phyloP scores from a whole-genome alignment of 2,113 vertebrate species.

The Hydropotes inermis region DNA sequence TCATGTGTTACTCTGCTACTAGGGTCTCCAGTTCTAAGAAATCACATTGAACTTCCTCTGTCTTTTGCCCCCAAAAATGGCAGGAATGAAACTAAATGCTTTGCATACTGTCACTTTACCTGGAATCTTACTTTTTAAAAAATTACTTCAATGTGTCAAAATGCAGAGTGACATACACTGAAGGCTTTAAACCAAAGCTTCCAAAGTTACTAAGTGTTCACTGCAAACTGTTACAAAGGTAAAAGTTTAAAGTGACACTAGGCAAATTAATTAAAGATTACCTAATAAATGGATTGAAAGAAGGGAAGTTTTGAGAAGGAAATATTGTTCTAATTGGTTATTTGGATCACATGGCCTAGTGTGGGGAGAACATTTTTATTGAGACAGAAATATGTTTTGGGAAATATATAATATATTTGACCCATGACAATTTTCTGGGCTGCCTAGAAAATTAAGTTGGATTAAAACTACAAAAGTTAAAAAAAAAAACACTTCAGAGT shows the following conservation, averaged over 20 bases:
- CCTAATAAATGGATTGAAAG: not conserved
- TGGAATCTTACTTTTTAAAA: not conserved
- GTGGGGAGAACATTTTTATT: slow-evolving; percentile 1
- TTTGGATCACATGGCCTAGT: not conserved
- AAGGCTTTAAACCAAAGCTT: not conserved
- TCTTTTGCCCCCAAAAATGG: not conserved
- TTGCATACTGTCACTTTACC: not conserved
- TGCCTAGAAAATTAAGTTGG: slow-evolving; percentile 39
- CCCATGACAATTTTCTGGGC: not conserved
- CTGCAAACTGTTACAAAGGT: not conserved
- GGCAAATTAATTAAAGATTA: slow-evolving; percentile 11
- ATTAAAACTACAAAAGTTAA: not conserved
- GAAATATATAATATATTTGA: not conserved
- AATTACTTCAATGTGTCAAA: not conserved
- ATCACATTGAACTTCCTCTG: not conserved
- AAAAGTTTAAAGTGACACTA: not conserved
- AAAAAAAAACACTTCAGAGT: not conserved
- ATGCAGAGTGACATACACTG: not conserved
- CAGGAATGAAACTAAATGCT: not conserved
- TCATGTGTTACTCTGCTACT: not conserved
- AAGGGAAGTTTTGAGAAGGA: slow-evolving; percentile 10
- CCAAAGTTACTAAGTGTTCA: not conserved
- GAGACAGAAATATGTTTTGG: not conserved
- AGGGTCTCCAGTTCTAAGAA: not conserved
- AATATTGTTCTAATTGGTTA: not conserved